Base-by-base conservation (phyloP, 2,888 invertebrate species). In the Ornithoptera alexandrae region DNA sequence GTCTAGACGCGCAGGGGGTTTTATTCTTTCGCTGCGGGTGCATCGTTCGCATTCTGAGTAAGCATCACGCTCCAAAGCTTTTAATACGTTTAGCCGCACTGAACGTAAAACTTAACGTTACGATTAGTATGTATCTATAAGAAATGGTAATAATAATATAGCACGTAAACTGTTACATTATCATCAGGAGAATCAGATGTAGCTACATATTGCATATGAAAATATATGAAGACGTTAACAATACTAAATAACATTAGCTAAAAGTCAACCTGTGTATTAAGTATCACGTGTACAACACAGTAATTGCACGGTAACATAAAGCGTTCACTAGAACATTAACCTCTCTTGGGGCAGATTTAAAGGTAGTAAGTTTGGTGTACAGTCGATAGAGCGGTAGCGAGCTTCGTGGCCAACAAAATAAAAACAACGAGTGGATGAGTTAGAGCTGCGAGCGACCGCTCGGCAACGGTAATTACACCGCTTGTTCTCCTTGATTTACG, bases 401-500 rank as follows among this genome's bases (percentile, higher is more conserved):
- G 82, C 81, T 84, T 83, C 77, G 84, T 83, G 85, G 86, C 88
- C 87, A 86, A 87, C 91, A 89, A 91, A 92, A 92, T 91, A 92
- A 92, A 91, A 92, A 91, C 87, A 89, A 83, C 80, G 79, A 87
- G 86, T 83, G 89, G 90, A 91, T 92, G 91, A 92, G 92, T 92
- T 91, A 92, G 89, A 89, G 89, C 88, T 83, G 89, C 87, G 85
- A 81, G 89, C 88, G 90, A 90, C 90, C 90, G 90, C 89, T 87
- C 88, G 85, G 85, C 89, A 86, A 81, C 88, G 90, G 93, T 93
- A 93, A 93, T 93, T 93, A 93, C 93, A 90, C 90, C 91, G 93
- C 93, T 93, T 93, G 93, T 92, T 93, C 91, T 89, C 87, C 88
- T 89, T 93, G 92, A 91, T 91, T 93, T 93, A 93, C 91, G 91